Base-by-base conservation (phyloP, 2,797 vertebrate genomes). In the Myotis findleyi region DNA sequence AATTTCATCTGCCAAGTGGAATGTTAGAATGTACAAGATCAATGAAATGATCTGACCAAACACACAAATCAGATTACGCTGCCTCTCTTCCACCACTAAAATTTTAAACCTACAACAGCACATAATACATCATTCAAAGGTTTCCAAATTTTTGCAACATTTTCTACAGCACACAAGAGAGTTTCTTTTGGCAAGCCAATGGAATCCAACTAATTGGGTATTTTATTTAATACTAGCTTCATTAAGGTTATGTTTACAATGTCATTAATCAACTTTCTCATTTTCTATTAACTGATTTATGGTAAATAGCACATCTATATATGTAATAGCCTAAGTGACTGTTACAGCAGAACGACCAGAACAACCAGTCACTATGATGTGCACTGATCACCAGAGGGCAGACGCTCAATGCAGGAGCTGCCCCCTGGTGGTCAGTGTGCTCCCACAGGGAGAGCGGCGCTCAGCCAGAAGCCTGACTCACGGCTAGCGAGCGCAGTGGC, bases 1-100 rank as follows among this genome's bases (percentile, higher is more conserved):
- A 91, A 75, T 94, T 94, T 95, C n/a, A 89, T 88, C 83, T 96
- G 72, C 59, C 94, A 96, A 95, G n/a, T 68, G 36, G 38, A 89
- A 94, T 89, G 71, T 76, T 91, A 82, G 80, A 72, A 97, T 72
- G 27, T 87, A 71, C 14, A 94, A 81, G 66, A 97, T 89, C 91
- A 96, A 95, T 95, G 95, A 41, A 88, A 16, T 88, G 62, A 95
- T 89, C n/a, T 89, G 75, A 76, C 84, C 73, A 93, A 96, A 84
- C 47, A 84, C 68, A 93, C 53, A 93, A 77, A 66, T 87, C 80
- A 93, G 38, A 80, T 95, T 93, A 95, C 38, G 49, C 4, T 85
- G 23, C 93, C 33, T 68, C 23, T 82, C 18, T 90, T 71, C 44
- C 21, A 94, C 36, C 12, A 62, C 38, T 81, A 87, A 95, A 89